phyloP scores from a whole-genome alignment of 2,797 vertebrate species.

The Streptopelia turtur region DNA sequence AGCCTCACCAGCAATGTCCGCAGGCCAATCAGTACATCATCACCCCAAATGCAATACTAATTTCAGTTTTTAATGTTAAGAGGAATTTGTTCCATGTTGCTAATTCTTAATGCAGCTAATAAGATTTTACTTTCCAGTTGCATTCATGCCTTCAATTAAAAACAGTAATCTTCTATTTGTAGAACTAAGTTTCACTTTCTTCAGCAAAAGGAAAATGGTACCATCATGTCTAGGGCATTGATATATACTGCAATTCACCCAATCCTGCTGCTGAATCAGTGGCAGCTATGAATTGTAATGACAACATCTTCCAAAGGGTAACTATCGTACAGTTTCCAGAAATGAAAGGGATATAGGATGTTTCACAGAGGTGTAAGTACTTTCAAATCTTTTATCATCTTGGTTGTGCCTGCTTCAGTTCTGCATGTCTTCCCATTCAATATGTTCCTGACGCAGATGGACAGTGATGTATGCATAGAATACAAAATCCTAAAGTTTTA shows the following conservation, averaged over 20 bases:
- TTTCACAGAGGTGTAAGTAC: conserved; percentile 1
- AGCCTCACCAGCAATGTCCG: background rate
- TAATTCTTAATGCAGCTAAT: conserved; percentile 57
- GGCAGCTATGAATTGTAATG: conserved; percentile 13
- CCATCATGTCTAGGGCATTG: background rate
- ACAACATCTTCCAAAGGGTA: background rate
- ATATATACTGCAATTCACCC: background rate
- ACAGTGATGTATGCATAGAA: background rate
- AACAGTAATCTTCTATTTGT: conserved; percentile 26
- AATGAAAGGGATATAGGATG: background rate
- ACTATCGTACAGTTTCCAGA: background rate
- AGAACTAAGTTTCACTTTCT: conserved; percentile 15
- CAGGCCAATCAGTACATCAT: conserved; percentile 35
- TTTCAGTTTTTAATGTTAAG: conserved; percentile 33
- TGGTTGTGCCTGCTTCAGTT: background rate
- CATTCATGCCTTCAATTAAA: conserved; percentile 41
- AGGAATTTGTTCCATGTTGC: conserved; percentile 16
- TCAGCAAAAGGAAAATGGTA: background rate
- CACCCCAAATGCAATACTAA: background rate
- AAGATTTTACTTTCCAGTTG: conserved; percentile 39
- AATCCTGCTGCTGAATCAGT: background rate
- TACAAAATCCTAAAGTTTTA: conserved; percentile 2
- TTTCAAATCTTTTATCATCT: background rate
- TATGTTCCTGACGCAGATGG: background rate
- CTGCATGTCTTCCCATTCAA: background rate